Percentiles rank a stretch among this genome's conserved stretches.
Evolutionary conservation across 2,113 vertebrate species (phyloP).

Genomic region (Nycticebus coucang): DNA sequence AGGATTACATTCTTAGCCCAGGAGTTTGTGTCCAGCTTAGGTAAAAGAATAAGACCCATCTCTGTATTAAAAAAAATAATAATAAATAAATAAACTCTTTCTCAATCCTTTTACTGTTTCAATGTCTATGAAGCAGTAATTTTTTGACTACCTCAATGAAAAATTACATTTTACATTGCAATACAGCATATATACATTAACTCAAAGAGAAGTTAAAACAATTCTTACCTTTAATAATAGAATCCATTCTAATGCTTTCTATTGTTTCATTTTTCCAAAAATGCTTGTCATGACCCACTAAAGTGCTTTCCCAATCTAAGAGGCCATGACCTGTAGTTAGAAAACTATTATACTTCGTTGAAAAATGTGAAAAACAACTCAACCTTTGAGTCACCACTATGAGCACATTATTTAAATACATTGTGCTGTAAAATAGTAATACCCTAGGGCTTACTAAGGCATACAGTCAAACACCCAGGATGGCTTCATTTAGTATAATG

Average conservation of each 20-base stretch:
- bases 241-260: neutral
- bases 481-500: too few relatives aligned
- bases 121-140: neutral
- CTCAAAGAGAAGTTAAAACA: neutral
- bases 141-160: neutral
- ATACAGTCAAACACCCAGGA: neutral
- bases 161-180: neutral
- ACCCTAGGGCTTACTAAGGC: neutral
- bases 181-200: neutral
- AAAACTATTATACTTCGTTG: constrained; percentile 35
- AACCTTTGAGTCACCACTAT: constrained; percentile 23
- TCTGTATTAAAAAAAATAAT: too few relatives aligned
- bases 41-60: too few relatives aligned
- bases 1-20: too few relatives aligned
- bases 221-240: neutral
- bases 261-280: constrained; percentile 43
- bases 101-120: constrained; percentile 23
- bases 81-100: neutral
- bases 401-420: constrained; percentile 54
- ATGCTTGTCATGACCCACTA: constrained; percentile 30
- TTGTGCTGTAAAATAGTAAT: neutral
- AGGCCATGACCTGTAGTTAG: constrained; percentile 7
- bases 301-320: constrained; percentile 55
- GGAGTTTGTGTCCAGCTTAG: too few relatives aligned
- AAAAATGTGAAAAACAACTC: constrained; percentile 61